Conservation (phyloP, 1,140 invertebrate species). For the Hyphantria cunea region DNA sequence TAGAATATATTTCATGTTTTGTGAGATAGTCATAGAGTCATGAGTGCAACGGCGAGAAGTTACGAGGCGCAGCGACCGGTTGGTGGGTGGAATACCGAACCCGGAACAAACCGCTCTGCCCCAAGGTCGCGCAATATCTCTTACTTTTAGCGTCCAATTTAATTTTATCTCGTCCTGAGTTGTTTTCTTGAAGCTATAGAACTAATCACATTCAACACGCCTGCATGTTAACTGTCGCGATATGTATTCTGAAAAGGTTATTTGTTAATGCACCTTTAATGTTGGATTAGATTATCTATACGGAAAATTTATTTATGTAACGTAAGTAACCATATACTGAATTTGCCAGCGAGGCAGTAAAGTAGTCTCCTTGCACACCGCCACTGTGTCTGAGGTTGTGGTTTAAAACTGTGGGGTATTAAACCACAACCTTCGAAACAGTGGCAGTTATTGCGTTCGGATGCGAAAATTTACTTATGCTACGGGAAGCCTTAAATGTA, state of each 20-base stretch:
- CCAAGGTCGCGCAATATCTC: conserved; percentile 66
- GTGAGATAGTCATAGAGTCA: conserved; percentile 6
- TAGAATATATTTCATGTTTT: conserved; percentile 3
- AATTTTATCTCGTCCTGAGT: conserved; percentile 42
- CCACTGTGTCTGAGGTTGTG: too few species aligned
- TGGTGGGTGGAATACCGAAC: conserved; percentile 50
- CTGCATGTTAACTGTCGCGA: conserved; percentile 21
- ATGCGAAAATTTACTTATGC: too few species aligned
- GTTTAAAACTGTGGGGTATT: too few species aligned
- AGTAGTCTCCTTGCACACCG: too few species aligned
- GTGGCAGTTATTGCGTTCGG: too few species aligned
- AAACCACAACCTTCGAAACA: too few species aligned
- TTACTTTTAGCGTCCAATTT: conserved; percentile 51
- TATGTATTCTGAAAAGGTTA: conserved; percentile 16
- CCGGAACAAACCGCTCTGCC: conserved; percentile 64
- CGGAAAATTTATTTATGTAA: conserved; percentile 19
- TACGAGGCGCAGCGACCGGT: conserved; percentile 52
- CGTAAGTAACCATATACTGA: background rate
- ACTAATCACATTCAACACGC: conserved; percentile 29
- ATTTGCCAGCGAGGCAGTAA: too few species aligned
- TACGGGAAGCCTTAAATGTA: too few species aligned
- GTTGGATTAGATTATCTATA: conserved; percentile 25
- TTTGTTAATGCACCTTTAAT: conserved; percentile 28
- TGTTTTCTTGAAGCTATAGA: conserved; percentile 29
- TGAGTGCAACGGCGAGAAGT: conserved; percentile 32